Evolutionary conservation across 2,888 invertebrate genomes (phyloP).

Genomic region (Polia nebulosa): DNA sequence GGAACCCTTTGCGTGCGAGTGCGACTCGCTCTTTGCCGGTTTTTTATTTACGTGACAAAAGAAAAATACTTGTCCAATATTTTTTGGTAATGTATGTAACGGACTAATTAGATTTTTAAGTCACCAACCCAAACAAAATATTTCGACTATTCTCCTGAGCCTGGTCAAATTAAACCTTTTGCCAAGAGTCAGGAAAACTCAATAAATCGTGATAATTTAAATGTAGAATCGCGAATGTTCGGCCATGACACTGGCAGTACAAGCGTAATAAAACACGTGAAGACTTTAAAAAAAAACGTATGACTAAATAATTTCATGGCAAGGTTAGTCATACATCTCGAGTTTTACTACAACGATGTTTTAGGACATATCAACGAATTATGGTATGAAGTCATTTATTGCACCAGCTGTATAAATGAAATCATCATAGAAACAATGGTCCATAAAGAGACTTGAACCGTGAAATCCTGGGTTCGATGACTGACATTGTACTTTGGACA

Average conservation of each 20-base stretch:
- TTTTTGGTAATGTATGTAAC: too few relatives aligned
- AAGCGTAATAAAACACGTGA: conserved; percentile 8
- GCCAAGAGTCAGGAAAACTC: not conserved
- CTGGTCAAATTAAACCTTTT: not conserved
- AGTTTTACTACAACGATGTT: conserved; percentile 18
- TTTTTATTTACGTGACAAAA: too few relatives aligned
- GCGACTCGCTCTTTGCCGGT: too few relatives aligned
- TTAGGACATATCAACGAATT: conserved; percentile 19
- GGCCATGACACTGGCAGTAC: conserved; percentile 41
- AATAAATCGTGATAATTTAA: conserved; percentile 25
- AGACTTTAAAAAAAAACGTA: conserved; percentile 33
- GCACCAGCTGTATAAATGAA: conserved; percentile 56
- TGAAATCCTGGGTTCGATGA: conserved; percentile 54
- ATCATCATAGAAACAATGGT: conserved; percentile 59
- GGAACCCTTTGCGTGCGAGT: too few relatives aligned
- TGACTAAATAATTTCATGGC: conserved; percentile 21
- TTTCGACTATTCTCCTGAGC: too few relatives aligned
- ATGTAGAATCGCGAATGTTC: not conserved
- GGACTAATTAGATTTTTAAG: too few relatives aligned
- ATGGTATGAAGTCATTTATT: conserved; percentile 32
- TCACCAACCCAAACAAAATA: too few relatives aligned
- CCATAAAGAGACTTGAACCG: conserved; percentile 53
- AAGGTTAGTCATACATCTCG: conserved; percentile 29
- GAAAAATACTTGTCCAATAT: too few relatives aligned
- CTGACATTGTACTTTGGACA: conserved; percentile 44